phyloP scores from a whole-genome alignment of 2,113 vertebrate species.

The Zapornia atra region DNA sequence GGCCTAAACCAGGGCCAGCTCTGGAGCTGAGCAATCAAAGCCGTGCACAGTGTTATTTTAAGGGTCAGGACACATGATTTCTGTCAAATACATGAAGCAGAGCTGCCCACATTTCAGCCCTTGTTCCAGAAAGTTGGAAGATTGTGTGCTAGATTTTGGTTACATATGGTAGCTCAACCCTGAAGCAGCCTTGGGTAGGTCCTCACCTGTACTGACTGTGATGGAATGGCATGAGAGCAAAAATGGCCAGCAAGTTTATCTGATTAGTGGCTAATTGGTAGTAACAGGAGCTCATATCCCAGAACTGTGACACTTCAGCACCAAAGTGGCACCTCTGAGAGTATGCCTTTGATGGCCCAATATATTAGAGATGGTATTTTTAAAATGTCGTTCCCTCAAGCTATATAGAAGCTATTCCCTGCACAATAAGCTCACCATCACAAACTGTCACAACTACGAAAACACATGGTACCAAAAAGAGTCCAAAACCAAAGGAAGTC shows the following conservation, averaged over 20 bases:
- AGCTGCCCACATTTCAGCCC: background rate
- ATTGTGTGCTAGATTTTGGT: background rate
- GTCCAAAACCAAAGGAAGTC: background rate
- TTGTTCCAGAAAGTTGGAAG: background rate
- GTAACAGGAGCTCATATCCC: background rate
- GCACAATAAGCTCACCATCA: background rate
- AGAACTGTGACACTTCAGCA: background rate
- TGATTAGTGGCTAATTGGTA: background rate
- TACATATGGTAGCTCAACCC: background rate
- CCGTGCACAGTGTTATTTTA: background rate
- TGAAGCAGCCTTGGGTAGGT: background rate
- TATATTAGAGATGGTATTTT: background rate
- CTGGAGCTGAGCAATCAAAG: background rate
- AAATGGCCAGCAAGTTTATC: background rate
- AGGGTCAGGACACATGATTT: background rate
- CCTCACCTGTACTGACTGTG: background rate
- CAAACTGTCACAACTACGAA: background rate
- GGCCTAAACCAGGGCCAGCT: background rate
- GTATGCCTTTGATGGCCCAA: background rate
- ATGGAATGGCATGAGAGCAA: background rate
- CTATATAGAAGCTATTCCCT: background rate
- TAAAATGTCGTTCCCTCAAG: background rate
- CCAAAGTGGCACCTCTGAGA: background rate
- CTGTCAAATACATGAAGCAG: background rate
- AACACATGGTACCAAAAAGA: background rate